A percentile compares a stretch with the other conserved stretches of the same genome.
These are phyloP conservation scores for Caenorhabditis latens DNA, from an alignment of 1,140 invertebrate species.

Conservation along the genomic window DNA sequence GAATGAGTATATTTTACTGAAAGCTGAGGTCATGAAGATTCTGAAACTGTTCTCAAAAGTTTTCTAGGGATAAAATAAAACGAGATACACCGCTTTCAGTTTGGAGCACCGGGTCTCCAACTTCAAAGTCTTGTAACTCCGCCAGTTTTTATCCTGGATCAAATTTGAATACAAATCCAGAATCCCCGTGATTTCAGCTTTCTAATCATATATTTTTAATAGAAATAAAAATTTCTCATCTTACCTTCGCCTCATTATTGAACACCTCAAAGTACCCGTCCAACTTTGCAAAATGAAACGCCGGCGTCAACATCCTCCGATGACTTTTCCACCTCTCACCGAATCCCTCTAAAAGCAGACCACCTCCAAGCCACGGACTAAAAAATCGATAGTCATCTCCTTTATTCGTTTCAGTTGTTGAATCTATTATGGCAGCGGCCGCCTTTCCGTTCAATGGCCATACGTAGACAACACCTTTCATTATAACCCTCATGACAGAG, in stretches of 20 bases:
- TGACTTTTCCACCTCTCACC: constrained; percentile 85
- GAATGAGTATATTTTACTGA: too few relatives aligned
- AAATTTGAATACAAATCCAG: too few relatives aligned
- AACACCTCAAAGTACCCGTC: constrained; percentile 88
- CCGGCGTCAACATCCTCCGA: constrained; percentile 89
- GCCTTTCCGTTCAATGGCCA: constrained; percentile 50
- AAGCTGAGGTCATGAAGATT: too few relatives aligned
- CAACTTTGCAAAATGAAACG: constrained; percentile 90
- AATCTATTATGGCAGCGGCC: constrained; percentile 3
- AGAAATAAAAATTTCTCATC: too few relatives aligned
- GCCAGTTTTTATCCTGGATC: too few relatives aligned
- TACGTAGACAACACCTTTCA: neutral
- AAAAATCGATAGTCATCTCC: constrained; percentile 64
- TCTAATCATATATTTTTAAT: too few relatives aligned
- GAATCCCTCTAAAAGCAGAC: constrained; percentile 52
- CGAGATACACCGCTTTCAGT: too few relatives aligned
- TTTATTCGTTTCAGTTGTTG: constrained; percentile 60
- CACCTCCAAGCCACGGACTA: constrained; percentile 62
- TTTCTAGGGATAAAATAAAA: too few relatives aligned
- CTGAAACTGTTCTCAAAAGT: too few relatives aligned
- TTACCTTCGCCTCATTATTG: constrained; percentile 83
- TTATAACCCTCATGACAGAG: constrained; percentile 26
- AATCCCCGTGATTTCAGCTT: too few relatives aligned
- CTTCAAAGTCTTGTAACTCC: too few relatives aligned
- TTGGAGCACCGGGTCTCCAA: too few relatives aligned